Evolutionary conservation across 2,888 invertebrate species (phyloP), one percentile per base, ranked within the genome.

Genomic region (Leptogaster cylindrica): DNA sequence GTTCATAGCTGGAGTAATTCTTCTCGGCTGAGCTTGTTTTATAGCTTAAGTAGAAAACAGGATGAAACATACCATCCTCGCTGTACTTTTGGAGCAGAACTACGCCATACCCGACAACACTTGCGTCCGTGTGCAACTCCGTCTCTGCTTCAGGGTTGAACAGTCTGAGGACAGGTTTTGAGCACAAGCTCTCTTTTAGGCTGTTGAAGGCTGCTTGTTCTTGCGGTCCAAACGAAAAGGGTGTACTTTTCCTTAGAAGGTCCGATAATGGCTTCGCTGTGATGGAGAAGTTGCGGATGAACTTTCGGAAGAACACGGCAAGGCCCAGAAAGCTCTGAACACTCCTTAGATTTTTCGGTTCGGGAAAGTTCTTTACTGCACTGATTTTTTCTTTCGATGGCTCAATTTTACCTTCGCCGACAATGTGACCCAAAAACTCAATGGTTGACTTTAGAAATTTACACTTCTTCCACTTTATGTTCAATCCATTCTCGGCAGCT

Each of bases 1-100:
- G 64, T 44, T 78, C 76, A 64, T 78, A 79, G 25, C 76, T 75
- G 12, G 67, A 58, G 48, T 76, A 77, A 61, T 73, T 74, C 33
- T 72, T 69, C 70, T 78, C 75, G 5, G 75, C 72, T 3, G 69
- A 66, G 0, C 74, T 74, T 0, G 76, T 77, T 65, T 76, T 77
- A n/a, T 70, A 70, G 25, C 76, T 77, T 70, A 74, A 71, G 33
- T 71, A 79, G 44, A 74, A 73, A 1, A 77, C 71, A 0, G 75
- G 77, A 55, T 77, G 77, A 6, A 76, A 67, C 8, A 71, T 46
- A 8, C 68, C 69, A n/a, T 72, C 72, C 1, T 71, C 58, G 7
- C 12, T 68, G 65, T 41, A 65, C 71, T 55, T 77, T 76, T 52
- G 52, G 5, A 73, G n/a, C n/a, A 72, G 16, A 1, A 72, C 63